Percentiles rank a stretch among this genome's conserved stretches.
phyloP scores from a whole-genome alignment of 1,140 invertebrate species.

The Platyura marginata region DNA sequence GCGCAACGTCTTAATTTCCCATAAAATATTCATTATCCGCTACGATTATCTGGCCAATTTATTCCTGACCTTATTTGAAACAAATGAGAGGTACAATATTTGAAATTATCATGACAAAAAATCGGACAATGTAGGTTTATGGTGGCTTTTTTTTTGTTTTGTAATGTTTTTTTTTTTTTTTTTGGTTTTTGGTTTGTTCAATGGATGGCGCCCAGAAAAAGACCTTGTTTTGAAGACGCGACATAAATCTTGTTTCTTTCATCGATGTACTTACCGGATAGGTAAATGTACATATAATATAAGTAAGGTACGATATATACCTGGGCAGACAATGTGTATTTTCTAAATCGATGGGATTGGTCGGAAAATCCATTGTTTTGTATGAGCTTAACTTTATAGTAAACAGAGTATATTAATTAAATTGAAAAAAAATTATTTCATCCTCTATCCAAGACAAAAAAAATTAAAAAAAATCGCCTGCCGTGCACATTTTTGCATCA shows the following conservation, averaged over 20 bases:
- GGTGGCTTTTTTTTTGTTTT: not conserved
- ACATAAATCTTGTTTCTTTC: not conserved
- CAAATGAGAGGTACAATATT: slow-evolving; percentile 2
- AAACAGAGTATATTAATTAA: not conserved
- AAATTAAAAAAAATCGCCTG: no score
- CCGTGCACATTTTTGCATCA: not conserved
- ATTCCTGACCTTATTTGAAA: slow-evolving; percentile 3
- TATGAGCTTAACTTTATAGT: not conserved
- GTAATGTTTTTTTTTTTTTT: not conserved
- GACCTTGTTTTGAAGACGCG: not conserved
- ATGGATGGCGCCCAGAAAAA: not conserved
- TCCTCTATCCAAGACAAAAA: no score
- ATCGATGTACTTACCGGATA: no score
- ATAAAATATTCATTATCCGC: not conserved
- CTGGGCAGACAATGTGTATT: not conserved
- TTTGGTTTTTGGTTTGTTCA: not conserved
- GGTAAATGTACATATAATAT: no score
- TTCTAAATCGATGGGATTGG: not conserved
- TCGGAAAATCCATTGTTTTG: not conserved
- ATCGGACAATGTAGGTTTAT: not conserved
- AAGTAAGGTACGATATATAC: no score
- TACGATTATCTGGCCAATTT: slow-evolving; percentile 2
- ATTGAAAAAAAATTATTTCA: not conserved
- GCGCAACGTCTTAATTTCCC: not conserved
- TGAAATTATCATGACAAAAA: not conserved